phyloP scores from a whole-genome alignment of 2,888 invertebrate genomes.

The Pantelozetes paolii region DNA sequence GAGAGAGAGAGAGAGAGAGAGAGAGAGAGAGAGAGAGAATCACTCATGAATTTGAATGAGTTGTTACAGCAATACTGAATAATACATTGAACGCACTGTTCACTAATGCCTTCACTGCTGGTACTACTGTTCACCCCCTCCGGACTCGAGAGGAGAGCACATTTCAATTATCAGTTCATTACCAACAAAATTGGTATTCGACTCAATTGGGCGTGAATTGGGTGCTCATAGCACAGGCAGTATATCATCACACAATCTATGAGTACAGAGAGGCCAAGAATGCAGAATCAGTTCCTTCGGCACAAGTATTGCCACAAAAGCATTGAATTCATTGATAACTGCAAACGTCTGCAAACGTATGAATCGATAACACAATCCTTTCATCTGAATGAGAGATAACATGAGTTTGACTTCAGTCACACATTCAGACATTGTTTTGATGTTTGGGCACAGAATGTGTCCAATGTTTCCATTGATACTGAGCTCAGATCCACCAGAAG shows the following conservation, averaged over 20 bases:
- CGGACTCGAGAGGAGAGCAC: constrained; percentile 38
- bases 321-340: background rate
- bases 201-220: constrained; percentile 46
- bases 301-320: background rate
- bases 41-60: constrained; percentile 32
- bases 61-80: constrained; percentile 15
- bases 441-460: background rate
- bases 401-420: no score
- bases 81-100: constrained; percentile 8
- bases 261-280: background rate
- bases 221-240: background rate
- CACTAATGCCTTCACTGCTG: no score
- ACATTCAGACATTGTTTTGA: no score
- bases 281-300: background rate
- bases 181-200: constrained; percentile 45
- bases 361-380: background rate
- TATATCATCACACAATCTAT: background rate
- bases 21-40: constrained; percentile 28
- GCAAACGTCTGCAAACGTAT: background rate
- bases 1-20: no score
- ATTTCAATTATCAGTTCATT: constrained; percentile 48
- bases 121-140: no score
- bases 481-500: background rate
- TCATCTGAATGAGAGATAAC: background rate
- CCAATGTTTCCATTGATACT: background rate